Evolutionary conservation across 2,797 vertebrate species (phyloP).

Genomic region (Oceanodroma leucorhoa): DNA sequence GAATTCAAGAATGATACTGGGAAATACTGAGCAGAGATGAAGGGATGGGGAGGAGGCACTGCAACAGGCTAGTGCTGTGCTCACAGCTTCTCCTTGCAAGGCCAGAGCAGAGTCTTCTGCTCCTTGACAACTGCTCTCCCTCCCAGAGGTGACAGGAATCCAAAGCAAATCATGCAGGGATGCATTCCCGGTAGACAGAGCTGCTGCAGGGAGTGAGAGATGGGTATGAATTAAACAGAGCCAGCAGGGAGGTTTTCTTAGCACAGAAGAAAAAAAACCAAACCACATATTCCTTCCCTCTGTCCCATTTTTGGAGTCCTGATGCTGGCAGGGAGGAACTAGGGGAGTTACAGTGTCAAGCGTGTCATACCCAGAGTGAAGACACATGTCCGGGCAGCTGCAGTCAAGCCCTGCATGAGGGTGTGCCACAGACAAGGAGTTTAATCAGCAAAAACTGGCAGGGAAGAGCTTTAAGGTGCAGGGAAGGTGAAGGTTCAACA

Average conservation of each 20-base stretch:
- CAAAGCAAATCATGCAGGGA: neutral
- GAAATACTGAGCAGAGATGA: neutral
- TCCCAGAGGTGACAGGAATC: neutral
- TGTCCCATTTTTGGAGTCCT: neutral
- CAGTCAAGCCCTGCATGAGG: neutral
- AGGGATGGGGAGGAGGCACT: neutral
- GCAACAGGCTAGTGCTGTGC: neutral
- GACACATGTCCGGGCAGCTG: neutral
- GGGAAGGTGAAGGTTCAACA: neutral
- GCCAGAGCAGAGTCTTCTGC: neutral
- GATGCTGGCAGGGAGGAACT: neutral
- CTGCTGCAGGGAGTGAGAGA: neutral
- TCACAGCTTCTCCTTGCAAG: neutral
- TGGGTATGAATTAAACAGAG: neutral
- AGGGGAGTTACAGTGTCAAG: neutral
- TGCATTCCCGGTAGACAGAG: neutral
- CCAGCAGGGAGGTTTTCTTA: neutral
- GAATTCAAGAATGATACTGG: neutral
- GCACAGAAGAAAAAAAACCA: neutral
- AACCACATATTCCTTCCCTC: neutral
- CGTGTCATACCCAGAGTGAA: neutral
- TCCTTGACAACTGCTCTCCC: neutral
- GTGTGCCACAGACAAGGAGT: rapidly evolving
- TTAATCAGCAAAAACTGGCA: neutral
- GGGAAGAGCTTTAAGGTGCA: neutral